Evolutionary conservation across 2,113 vertebrate genomes (phyloP).

Genomic region (Oreochromis niloticus): DNA sequence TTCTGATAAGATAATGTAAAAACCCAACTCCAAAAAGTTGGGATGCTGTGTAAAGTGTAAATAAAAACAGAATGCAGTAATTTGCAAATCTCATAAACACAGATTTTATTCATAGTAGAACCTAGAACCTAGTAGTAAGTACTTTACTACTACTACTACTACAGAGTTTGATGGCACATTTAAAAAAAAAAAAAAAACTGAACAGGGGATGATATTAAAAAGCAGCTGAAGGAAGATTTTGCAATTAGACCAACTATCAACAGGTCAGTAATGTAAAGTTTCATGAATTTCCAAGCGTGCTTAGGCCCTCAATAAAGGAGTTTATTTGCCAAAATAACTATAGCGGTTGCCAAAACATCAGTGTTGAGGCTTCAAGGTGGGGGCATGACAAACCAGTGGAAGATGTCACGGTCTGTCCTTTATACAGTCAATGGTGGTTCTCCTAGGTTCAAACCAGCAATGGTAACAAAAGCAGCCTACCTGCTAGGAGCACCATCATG

Average conservation of each 20-base stretch:
- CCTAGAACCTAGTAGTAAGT: too few relatives aligned
- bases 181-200: neutral
- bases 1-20: too few relatives aligned
- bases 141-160: too few relatives aligned
- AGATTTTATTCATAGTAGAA: too few relatives aligned
- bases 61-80: too few relatives aligned
- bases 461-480: neutral
- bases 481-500: conserved; percentile 77
- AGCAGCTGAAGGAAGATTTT: neutral
- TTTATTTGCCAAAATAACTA: neutral
- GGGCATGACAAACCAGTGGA: neutral
- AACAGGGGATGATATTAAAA: neutral
- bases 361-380: neutral
- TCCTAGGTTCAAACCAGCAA: neutral
- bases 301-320: neutral
- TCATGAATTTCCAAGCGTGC: neutral
- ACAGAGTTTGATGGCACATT: neutral
- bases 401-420: neutral
- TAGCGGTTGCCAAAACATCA: neutral
- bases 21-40: too few relatives aligned
- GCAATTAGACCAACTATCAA: neutral
- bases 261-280: neutral
- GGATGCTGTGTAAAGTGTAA: too few relatives aligned
- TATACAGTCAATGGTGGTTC: neutral
- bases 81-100: too few relatives aligned